phyloP scores from a whole-genome alignment of 2,797 vertebrate genomes.

The Enteromius treurensis region DNA sequence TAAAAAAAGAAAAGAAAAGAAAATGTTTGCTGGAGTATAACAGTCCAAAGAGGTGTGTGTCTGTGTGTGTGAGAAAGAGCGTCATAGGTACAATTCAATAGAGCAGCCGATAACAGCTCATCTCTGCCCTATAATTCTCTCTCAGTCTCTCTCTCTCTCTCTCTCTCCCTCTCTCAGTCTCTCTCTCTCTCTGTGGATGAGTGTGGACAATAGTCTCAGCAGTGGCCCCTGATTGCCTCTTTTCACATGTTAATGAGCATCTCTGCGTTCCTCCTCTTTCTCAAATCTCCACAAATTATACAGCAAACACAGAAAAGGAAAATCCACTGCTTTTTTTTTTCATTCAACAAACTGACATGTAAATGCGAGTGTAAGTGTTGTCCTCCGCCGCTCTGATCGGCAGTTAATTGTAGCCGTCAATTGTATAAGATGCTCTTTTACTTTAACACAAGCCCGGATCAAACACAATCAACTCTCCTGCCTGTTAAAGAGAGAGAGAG shows the following conservation, averaged over 20 bases:
- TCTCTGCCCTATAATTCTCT: slow-evolving; percentile 21
- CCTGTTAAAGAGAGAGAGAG: slow-evolving; percentile 75
- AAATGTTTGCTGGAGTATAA: not conserved
- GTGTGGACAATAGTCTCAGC: slow-evolving; percentile 98
- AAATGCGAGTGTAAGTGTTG: slow-evolving; percentile 98
- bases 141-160: slow-evolving; percentile 13
- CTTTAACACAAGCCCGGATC: slow-evolving; percentile 96
- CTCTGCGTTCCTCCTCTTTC: slow-evolving; percentile 88
- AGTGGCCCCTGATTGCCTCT: slow-evolving; percentile 98
- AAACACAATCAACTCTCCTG: slow-evolving; percentile 90
- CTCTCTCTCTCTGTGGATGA: slow-evolving; percentile 78
- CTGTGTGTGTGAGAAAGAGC: not conserved
- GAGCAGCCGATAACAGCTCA: slow-evolving; percentile 5
- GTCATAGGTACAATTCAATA: slow-evolving; percentile 76
- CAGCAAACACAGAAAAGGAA: slow-evolving; percentile 86
- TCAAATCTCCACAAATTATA: slow-evolving; percentile 89
- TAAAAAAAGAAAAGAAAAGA: not conserved
- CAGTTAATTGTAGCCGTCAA: slow-evolving; percentile 99
- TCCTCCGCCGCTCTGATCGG: slow-evolving; percentile 93
- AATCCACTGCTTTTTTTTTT: slow-evolving; percentile 81
- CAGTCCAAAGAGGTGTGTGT: not conserved
- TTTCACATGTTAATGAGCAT: slow-evolving; percentile 99
- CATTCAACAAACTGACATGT: slow-evolving; percentile 97
- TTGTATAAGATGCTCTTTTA: slow-evolving; percentile 99
- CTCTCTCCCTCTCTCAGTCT: slow-evolving; percentile 62